Evolutionary conservation across 92 coral and sea anemone species (phyloP).

Genomic region (Metridium senile): DNA sequence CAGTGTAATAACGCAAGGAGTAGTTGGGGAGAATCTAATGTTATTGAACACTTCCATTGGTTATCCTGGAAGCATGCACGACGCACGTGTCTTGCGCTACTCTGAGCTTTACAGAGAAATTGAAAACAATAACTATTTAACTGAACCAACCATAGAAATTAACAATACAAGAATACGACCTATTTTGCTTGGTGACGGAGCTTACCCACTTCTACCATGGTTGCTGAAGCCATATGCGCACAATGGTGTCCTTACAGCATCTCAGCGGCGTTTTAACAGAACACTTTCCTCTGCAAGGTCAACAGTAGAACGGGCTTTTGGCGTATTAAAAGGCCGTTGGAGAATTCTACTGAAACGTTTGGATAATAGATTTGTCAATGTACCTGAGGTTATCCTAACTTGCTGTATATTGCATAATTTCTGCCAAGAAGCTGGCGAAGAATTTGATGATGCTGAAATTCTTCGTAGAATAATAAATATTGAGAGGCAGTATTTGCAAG

Average conservation of each 20-base stretch:
- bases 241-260: conserved; percentile 24
- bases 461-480: conserved; percentile 22
- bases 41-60: conserved; percentile 55
- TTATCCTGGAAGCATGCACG: conserved; percentile 61
- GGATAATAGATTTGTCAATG: conserved; percentile 33
- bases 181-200: conserved; percentile 57
- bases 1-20: conserved; percentile 55
- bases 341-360: conserved; percentile 45
- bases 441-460: conserved; percentile 59
- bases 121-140: conserved; percentile 27
- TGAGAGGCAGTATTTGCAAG: conserved; percentile 26
- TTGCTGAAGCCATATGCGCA: conserved; percentile 45
- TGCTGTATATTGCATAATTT: conserved; percentile 59
- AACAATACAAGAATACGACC: conserved; percentile 19
- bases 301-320: conserved; percentile 54
- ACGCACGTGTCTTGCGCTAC: conserved; percentile 36
- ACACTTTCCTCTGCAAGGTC: conserved; percentile 37
- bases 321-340: conserved; percentile 56
- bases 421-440: conserved; percentile 55
- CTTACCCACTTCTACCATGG: conserved; percentile 52
- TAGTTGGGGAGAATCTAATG: conserved; percentile 45
- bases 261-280: conserved; percentile 40
- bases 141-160: conserved; percentile 18
- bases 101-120: conserved; percentile 31
- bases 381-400: conserved; percentile 36